Evolutionary conservation across 2,797 vertebrate genomes (phyloP), one percentile per base, ranked within the genome.

Genomic region (Mico argentatus): DNA sequence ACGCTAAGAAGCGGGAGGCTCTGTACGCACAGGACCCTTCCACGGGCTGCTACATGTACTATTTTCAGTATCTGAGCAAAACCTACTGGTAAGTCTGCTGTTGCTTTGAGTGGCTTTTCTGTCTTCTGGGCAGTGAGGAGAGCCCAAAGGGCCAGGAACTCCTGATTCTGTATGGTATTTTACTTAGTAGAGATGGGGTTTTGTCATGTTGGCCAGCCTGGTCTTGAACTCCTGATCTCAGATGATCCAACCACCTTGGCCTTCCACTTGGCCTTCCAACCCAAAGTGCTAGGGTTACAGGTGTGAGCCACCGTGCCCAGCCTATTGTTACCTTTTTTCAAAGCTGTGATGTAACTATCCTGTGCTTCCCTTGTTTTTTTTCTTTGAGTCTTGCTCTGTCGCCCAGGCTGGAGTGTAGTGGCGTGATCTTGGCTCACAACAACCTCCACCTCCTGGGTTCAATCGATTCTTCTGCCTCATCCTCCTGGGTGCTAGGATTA

Each of bases 1-100:
- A 99, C 0, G 99, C 99, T 94, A 99, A 99, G 97, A 99, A 96
- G 33, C 97, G 98, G 88, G 99, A 99, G 96, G 99, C 98, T 3
- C 84, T 99, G 52, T 99, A 99, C 0, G 99, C 99, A 14, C 98
- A 99, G 94, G 99, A 99, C 91, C 99, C 99, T 27, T 98, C 99
- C 88, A 99, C 99, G 0, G 99, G 99, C 98, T 99, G 99, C 99
- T 99, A 99, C 98, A 99, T 99, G 99, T 99, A 99, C 98, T 99
- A 99, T 96, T 99, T 99, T 98, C 99, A 99, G 98, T 99, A 99
- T 98, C 98, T 99, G 96, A 99, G 99, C 96, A 99, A 99, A 98
- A 99, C 99, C 0, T 99, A 99, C 98, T 99, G 99, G 99, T 99
- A 97, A 99, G 99, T 97, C 19, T 7, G 1, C 12, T 1, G 0